Percentiles rank a stretch among this genome's conserved stretches.
phyloP scores from a whole-genome alignment of 2,888 invertebrate species.

The Arge pagana region DNA sequence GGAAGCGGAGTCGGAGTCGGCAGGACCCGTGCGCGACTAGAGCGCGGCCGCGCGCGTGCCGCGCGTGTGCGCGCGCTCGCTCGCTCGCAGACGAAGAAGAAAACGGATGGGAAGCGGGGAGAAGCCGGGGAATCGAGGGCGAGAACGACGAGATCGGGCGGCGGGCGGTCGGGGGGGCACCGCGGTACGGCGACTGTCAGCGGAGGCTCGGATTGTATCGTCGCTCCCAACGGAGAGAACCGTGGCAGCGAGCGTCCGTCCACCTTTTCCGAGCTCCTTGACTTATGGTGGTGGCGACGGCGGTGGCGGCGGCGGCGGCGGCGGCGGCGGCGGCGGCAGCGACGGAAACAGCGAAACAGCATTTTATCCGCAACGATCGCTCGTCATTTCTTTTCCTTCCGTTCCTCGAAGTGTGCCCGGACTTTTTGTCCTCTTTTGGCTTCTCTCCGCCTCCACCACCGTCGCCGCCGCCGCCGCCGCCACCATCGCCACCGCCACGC shows the following conservation, averaged over 20 bases:
- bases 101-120: conserved; percentile 20
- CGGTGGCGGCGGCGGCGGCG: no score
- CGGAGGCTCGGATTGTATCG: conserved; percentile 45
- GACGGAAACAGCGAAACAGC: conserved; percentile 13
- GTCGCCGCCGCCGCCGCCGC: no score
- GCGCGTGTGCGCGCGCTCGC: conserved; percentile 10
- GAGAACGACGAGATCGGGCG: no score
- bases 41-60: no score
- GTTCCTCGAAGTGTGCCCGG: not conserved
- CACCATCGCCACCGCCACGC: no score
- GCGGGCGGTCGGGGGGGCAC: not conserved
- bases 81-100: conserved; percentile 21
- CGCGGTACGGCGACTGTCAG: conserved; percentile 39
- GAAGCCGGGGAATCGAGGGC: conserved; percentile 18
- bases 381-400: conserved; percentile 11
- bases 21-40: no score
- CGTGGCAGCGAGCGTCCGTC: no score
- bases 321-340: no score
- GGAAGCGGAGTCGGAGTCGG: conserved; percentile 13
- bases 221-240: conserved; percentile 41
- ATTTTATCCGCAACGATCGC: conserved; percentile 19
- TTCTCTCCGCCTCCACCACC: no score
- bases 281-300: conserved; percentile 34
- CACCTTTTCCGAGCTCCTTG: conserved; percentile 36
- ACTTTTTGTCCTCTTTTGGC: not conserved